Percentiles rank a stretch among this genome's conserved stretches.
These are phyloP conservation scores for Dryadula phaetusa DNA, from an alignment of 2,888 invertebrate species.

Conservation along the genomic window DNA sequence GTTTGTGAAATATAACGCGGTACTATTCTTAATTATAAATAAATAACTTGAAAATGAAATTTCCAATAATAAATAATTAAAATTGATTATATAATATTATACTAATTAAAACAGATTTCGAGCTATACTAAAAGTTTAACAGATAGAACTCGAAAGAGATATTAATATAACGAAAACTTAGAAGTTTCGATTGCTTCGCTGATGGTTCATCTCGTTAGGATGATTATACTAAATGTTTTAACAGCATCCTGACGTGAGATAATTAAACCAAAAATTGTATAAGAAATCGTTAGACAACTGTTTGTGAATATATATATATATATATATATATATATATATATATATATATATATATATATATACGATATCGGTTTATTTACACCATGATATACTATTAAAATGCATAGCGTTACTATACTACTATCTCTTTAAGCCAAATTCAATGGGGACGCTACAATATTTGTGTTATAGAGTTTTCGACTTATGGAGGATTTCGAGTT, in stretches of 20 bases:
- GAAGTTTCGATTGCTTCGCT: constrained; percentile 19
- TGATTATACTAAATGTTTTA: constrained; percentile 23
- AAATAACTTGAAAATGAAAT: no score
- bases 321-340: no score
- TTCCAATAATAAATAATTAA: neutral
- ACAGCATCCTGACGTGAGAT: constrained; percentile 10
- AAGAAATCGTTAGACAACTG: neutral
- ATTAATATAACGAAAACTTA: constrained; percentile 23
- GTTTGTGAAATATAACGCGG: no score
- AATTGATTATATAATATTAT: neutral
- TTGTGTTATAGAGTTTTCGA: no score
- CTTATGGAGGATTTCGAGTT: no score
- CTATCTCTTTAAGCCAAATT: no score
- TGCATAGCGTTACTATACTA: no score
- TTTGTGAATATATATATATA: neutral
- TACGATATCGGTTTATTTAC: no score
- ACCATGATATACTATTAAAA: no score
- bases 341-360: no score
- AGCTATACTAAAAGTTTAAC: neutral
- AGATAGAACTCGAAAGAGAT: neutral
- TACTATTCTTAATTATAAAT: no score
- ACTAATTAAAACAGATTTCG: neutral
- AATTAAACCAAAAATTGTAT: neutral
- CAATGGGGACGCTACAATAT: no score
- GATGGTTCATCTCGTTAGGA: constrained; percentile 22